Conservation (phyloP, 1,140 invertebrate species). For the Stegodyphus dumicola region DNA sequence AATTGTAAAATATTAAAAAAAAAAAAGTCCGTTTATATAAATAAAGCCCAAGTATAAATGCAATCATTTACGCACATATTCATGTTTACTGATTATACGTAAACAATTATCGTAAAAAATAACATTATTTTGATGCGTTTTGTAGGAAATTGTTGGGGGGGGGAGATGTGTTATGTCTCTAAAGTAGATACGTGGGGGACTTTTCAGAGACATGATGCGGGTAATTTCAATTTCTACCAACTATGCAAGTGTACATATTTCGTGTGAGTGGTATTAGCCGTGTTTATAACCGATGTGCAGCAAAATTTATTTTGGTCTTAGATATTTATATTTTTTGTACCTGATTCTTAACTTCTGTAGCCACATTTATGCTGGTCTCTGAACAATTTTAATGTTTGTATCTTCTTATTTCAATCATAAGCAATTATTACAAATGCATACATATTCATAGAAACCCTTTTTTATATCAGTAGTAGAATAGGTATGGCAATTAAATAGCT, state of each 20-base stretch:
- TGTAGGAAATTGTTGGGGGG: too few relatives aligned
- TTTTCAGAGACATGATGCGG: background rate
- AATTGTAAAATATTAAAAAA: too few relatives aligned
- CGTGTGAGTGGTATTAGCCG: too few relatives aligned
- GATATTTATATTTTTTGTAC: background rate
- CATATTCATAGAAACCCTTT: slow-evolving; percentile 22
- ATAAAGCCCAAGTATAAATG: too few relatives aligned
- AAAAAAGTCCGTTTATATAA: too few relatives aligned
- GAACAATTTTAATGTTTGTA: slow-evolving; percentile 3
- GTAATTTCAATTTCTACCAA: background rate
- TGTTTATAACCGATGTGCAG: background rate
- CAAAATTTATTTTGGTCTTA: background rate
- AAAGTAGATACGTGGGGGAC: too few relatives aligned
- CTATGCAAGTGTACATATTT: too few relatives aligned
- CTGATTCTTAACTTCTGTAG: slow-evolving; percentile 3
- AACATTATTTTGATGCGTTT: too few relatives aligned
- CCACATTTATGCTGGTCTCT: background rate
- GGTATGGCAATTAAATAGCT: background rate
- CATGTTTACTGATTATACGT: too few relatives aligned
- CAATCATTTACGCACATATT: too few relatives aligned
- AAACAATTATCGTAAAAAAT: too few relatives aligned
- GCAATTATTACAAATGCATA: slow-evolving; percentile 24
- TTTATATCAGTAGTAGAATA: background rate
- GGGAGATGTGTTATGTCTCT: too few relatives aligned
- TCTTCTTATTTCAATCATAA: slow-evolving; percentile 18